Evolutionary conservation across 2,797 vertebrate genomes (phyloP), one percentile per base, ranked within the genome.

Genomic region (Clarias laeviceps): DNA sequence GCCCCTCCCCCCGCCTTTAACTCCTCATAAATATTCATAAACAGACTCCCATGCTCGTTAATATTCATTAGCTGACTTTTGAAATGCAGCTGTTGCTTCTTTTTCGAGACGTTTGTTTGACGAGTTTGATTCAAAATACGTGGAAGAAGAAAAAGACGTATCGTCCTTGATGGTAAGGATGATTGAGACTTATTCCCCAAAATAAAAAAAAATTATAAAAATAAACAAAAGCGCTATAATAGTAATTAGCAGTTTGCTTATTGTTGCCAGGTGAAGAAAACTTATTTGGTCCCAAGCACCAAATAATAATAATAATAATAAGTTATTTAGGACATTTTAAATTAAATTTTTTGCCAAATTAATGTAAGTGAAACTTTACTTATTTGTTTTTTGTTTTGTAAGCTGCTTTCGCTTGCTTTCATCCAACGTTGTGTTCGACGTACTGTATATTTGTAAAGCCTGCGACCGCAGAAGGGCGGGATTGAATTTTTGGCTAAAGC

Each of bases 11-110:
- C 45, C 2, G 45, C 45, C 45, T 12, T 50, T 50, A 65, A 40
- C 61, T 50, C 2, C 61, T 80, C 40, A 80, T 80, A 20, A 80
- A 80, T 80, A 80, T 80, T 80, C 61, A 80, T 65, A 50, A 66
- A n/a, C 61, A 65, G 37, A 22, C n/a, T 50, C 3, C n/a, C 37
- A 12, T 29, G 37, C 78, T 65, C 37, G n/a, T 80, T 80, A 80
- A 80, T 65, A 80, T 64, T 65, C 61, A 80, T 65, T 18, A 80
- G 78, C 7, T 0, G 9, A 45, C 17, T 80, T 27, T 40, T 64
- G 37, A 80, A 64, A 80, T 50, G 61, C 32, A 37, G 57, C 37
- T 80, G 61, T 62, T 64, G 59, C 59, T 79, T 45, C 57, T 15
- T 20, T 20, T 3, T 59, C 40, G 6, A 76, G 2, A 0, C 1